These are phyloP conservation scores for Drosophila formosana DNA, from an alignment of 2,888 invertebrate species.

Conservation along the genomic window DNA sequence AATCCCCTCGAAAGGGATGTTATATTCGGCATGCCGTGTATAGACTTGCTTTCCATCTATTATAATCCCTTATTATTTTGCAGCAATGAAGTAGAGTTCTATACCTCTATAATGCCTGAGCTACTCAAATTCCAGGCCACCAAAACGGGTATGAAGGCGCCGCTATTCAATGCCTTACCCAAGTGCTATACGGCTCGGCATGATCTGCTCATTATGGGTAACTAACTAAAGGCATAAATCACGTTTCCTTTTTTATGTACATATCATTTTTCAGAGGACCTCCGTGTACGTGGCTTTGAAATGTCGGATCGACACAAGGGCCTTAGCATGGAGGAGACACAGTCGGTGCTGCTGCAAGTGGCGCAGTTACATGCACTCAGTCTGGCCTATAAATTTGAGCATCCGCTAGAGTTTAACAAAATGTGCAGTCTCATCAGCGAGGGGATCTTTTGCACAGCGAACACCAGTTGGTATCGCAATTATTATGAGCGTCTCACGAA, in stretches of 20 bases:
- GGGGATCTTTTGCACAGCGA: constrained; percentile 88
- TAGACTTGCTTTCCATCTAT: too few relatives aligned
- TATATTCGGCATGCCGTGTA: too few relatives aligned
- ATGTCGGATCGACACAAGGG: constrained; percentile 89
- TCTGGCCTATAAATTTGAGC: constrained; percentile 87
- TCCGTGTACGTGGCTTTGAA: constrained; percentile 87
- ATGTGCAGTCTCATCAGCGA: constrained; percentile 84
- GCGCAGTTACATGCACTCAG: constrained; percentile 89
- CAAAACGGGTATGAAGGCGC: constrained; percentile 48
- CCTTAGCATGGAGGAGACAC: constrained; percentile 87
- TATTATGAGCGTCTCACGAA: constrained; percentile 89
- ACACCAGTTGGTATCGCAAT: constrained; percentile 89
- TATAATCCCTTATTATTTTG: background rate
- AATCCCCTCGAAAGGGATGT: too few relatives aligned
- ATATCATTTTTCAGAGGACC: constrained; percentile 86
- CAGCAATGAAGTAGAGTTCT: constrained; percentile 90
- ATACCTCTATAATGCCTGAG: constrained; percentile 90
- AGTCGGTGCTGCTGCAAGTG: constrained; percentile 87
- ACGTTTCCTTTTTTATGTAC: background rate
- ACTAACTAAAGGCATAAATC: background rate
- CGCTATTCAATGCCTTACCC: constrained; percentile 87
- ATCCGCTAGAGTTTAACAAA: constrained; percentile 87
- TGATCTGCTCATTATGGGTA: constrained; percentile 86
- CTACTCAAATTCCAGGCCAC: constrained; percentile 87
- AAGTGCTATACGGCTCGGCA: constrained; percentile 87